Conservation (phyloP, 2,797 vertebrate species). For the Rhinichthys osculus region DNA sequence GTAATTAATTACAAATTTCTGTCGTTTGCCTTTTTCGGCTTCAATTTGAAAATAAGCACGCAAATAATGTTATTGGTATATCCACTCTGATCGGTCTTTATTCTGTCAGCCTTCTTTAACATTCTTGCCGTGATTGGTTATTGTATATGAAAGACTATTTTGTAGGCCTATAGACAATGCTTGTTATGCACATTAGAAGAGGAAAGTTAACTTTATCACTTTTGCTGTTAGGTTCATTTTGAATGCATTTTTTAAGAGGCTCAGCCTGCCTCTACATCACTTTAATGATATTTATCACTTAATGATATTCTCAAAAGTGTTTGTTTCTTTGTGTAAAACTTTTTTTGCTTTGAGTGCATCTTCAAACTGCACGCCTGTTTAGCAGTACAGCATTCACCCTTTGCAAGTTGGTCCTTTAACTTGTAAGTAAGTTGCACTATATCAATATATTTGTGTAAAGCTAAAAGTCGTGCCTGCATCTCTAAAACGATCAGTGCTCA, state of each 20-base stretch:
- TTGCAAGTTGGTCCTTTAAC: background rate
- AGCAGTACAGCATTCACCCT: background rate
- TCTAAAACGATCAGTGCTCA: background rate
- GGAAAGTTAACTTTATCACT: background rate
- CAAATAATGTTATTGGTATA: background rate
- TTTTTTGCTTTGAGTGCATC: background rate
- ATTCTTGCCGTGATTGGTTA: background rate
- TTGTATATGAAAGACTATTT: background rate
- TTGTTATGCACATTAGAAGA: background rate
- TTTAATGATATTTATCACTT: background rate
- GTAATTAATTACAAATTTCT: background rate
- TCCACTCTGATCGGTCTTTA: background rate
- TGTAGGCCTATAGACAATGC: background rate
- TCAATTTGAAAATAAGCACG: background rate
- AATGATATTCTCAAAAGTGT: background rate
- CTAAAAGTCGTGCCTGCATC: background rate
- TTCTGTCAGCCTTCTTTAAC: background rate
- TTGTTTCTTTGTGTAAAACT: background rate
- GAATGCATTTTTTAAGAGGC: background rate
- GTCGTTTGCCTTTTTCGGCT: background rate
- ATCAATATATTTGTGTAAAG: background rate
- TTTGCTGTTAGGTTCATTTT: background rate
- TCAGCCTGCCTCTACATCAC: no score
- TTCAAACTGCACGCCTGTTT: background rate
- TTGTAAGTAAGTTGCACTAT: background rate